Evolutionary conservation across 2,113 vertebrate genomes (phyloP).

Genomic region (Boulengeromyrus knoepffleri): DNA sequence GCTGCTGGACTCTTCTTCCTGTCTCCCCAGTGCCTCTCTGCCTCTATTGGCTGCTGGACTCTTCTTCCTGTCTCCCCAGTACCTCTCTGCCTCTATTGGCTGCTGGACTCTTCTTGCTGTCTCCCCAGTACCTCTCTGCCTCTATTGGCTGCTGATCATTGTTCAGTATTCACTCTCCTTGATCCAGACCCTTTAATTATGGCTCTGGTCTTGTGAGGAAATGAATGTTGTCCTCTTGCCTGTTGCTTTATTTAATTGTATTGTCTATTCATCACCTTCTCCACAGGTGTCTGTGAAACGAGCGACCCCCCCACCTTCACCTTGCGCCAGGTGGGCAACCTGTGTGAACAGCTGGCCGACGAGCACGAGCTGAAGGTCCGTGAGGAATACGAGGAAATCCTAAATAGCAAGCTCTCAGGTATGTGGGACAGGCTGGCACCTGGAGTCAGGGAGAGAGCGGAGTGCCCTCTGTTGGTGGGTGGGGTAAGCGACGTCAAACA

Average conservation of each 20-base stretch:
- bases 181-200: neutral
- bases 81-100: neutral
- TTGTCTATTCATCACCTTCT: neutral
- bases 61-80: no score
- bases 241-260: neutral
- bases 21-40: neutral
- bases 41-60: neutral
- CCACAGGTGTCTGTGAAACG: conserved; percentile 44
- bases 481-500: neutral
- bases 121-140: no score
- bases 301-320: conserved; percentile 85
- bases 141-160: neutral
- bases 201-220: neutral
- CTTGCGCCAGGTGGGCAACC: conserved; percentile 80
- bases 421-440: conserved; percentile 16
- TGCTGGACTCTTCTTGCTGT: no score
- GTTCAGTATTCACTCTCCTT: neutral
- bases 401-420: conserved; percentile 87
- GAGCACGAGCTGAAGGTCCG: conserved; percentile 86
- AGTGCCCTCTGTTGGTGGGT: neutral
- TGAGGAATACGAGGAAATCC: conserved; percentile 85
- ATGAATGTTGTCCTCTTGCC: neutral
- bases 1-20: neutral
- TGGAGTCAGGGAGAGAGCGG: neutral
- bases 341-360: conserved; percentile 81